Evolutionary conservation across 64 coral and sea anemone genomes (phyloP).

Genomic region (Hydrozoanthus tunicans): DNA sequence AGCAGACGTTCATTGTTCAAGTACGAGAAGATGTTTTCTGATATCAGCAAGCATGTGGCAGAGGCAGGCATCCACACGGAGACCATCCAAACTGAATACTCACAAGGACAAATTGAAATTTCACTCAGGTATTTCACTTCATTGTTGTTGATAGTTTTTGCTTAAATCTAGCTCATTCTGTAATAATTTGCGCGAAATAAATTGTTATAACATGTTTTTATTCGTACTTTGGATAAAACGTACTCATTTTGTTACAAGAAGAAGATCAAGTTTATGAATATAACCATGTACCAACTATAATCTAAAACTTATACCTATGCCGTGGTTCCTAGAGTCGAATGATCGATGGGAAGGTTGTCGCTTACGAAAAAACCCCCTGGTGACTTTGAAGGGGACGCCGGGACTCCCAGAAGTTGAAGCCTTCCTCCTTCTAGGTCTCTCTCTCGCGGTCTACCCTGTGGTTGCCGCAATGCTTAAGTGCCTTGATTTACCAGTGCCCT

Average conservation of each 20-base stretch:
- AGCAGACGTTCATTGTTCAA: neutral
- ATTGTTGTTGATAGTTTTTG: neutral
- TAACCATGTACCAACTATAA: too few relatives aligned
- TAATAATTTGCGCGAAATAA: neutral
- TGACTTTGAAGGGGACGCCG: neutral
- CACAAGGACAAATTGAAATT: constrained; percentile 2
- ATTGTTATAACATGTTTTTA: too few relatives aligned
- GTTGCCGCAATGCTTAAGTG: neutral
- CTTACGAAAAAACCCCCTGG: neutral
- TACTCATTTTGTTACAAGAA: too few relatives aligned
- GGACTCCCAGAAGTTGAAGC: neutral
- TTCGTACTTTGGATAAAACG: too few relatives aligned
- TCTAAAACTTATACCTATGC: too few relatives aligned
- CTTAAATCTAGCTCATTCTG: neutral
- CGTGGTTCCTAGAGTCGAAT: too few relatives aligned
- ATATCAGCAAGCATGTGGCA: constrained; percentile 19
- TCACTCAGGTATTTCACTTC: neutral
- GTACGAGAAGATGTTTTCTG: constrained; percentile 33
- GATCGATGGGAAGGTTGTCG: too few relatives aligned
- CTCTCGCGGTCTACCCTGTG: neutral
- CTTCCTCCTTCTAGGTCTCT: neutral
- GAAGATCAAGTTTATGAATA: too few relatives aligned
- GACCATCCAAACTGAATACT: neutral
- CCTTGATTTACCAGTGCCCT: neutral
- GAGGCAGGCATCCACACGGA: neutral